Percentiles rank a stretch among this genome's conserved stretches.
Evolutionary conservation across 2,797 vertebrate species (phyloP).

Genomic region (Furcifer pardalis): DNA sequence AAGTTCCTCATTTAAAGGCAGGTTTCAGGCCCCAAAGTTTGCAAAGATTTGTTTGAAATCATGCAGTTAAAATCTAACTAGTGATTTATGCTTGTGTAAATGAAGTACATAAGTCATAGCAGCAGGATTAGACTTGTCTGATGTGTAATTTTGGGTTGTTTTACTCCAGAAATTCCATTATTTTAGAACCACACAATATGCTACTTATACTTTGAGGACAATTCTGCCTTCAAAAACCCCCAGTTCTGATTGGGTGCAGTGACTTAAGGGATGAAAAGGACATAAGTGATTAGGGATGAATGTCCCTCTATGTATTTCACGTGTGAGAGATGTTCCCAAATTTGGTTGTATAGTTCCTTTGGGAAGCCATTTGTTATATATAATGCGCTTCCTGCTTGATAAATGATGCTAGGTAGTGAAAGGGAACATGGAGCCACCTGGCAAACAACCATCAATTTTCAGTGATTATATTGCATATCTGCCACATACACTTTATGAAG

Average conservation of each 20-base stretch:
- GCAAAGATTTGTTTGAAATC: not conserved
- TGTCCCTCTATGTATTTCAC: too few relatives aligned
- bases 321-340: not conserved
- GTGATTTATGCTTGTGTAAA: too few relatives aligned
- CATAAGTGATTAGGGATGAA: not conserved
- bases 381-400: not conserved
- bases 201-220: too few relatives aligned
- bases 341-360: not conserved
- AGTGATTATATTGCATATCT: not conserved
- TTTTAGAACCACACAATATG: too few relatives aligned
- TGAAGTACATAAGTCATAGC: too few relatives aligned
- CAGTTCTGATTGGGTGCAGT: too few relatives aligned
- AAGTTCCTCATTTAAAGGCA: not conserved
- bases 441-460: not conserved
- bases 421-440: not conserved
- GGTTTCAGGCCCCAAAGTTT: not conserved
- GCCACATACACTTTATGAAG: not conserved
- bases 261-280: not conserved
- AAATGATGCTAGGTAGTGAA: not conserved
- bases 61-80: too few relatives aligned
- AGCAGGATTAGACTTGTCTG: too few relatives aligned
- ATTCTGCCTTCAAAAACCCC: too few relatives aligned
- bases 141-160: too few relatives aligned
- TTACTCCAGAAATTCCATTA: too few relatives aligned
- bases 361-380: not conserved